Conservation (phyloP, 2,113 vertebrate species). For the Notothenia coriiceps region DNA sequence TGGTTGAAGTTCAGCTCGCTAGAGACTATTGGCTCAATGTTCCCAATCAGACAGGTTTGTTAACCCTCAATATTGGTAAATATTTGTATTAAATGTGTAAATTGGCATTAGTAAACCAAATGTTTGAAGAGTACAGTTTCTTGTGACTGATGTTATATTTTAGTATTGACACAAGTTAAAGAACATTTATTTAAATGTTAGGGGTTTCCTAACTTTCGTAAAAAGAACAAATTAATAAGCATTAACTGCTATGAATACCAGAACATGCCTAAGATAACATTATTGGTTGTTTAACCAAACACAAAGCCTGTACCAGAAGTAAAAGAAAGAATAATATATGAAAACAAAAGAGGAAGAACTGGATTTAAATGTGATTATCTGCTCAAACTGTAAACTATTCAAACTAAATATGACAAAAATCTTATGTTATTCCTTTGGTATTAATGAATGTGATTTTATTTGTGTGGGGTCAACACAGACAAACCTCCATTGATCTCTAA, state of each 20-base stretch:
- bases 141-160: neutral
- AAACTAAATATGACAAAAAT: neutral
- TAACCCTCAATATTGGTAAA: no score
- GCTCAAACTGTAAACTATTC: neutral
- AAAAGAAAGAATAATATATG: neutral
- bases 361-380: neutral
- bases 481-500: neutral
- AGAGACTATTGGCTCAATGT: constrained; percentile 90
- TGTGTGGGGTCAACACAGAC: neutral
- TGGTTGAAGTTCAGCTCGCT: constrained; percentile 94
- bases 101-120: neutral
- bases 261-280: no score
- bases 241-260: neutral
- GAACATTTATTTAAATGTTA: neutral
- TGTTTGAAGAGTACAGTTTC: no score
- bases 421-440: neutral
- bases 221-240: neutral
- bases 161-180: neutral
- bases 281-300: neutral
- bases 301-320: neutral
- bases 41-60: constrained; percentile 90
- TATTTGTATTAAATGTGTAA: no score
- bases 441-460: neutral
- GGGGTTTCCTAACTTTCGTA: neutral
- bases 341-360: neutral